A percentile compares a stretch with the other conserved stretches of the same genome.
Evolutionary conservation across 2,797 vertebrate species (phyloP).

Genomic region (Pangasius sanitwongsei): DNA sequence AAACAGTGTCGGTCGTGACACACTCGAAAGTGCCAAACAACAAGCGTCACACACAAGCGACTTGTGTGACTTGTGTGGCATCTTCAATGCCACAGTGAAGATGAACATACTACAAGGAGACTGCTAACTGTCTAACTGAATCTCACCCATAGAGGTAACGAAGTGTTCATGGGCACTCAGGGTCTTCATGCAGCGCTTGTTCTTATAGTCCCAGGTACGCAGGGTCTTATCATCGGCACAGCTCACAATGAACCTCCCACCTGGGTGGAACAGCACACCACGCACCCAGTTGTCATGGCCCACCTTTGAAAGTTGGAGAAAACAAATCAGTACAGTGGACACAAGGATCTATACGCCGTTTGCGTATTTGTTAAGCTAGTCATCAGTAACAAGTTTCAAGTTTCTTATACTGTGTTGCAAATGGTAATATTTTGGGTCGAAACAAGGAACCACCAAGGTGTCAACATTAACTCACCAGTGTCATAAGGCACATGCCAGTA

Average conservation of each 20-base stretch:
- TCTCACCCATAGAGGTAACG: constrained; percentile 95
- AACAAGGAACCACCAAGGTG: neutral
- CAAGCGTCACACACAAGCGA: neutral
- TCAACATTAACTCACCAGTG: constrained; percentile 84
- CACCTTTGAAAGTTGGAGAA: constrained; percentile 65
- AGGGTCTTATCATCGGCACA: constrained; percentile 99
- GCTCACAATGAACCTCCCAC: constrained; percentile 97
- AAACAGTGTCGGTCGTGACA: neutral
- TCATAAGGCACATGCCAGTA: constrained; percentile 99
- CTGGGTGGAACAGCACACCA: constrained; percentile 95
- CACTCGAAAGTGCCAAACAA: neutral
- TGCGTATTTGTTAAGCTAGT: neutral
- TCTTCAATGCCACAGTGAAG: neutral
- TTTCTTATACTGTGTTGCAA: neutral
- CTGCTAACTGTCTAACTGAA: neutral
- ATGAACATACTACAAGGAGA: neutral
- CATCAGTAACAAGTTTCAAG: neutral
- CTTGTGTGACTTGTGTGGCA: neutral
- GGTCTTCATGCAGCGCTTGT: constrained; percentile 99
- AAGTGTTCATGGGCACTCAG: constrained; percentile 99
- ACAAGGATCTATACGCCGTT: neutral
- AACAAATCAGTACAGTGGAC: neutral
- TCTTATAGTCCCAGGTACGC: constrained; percentile 99
- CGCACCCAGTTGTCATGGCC: constrained; percentile 92
- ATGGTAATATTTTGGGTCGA: constrained; percentile 7